phyloP scores from a whole-genome alignment of 2,888 invertebrate species.

The Epicampocera succincta region DNA sequence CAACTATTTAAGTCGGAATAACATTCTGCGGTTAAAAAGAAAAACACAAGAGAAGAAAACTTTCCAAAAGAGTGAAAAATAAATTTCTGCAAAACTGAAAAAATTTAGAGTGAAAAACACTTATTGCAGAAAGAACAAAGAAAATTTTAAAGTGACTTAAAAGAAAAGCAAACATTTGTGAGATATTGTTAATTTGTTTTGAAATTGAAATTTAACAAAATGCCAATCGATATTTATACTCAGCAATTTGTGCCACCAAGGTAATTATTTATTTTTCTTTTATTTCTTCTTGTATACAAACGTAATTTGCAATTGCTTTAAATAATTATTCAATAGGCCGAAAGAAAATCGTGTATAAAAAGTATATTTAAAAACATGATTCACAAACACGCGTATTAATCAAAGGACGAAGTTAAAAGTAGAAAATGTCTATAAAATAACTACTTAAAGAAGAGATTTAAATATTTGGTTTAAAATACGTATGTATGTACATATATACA shows the following conservation, averaged over 20 bases:
- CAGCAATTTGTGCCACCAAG: constrained; percentile 68
- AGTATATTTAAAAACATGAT: no score
- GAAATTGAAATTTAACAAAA: constrained; percentile 49
- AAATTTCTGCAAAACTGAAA: constrained; percentile 47
- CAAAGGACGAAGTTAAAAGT: no score
- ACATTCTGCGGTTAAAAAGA: constrained; percentile 19
- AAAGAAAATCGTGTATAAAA: no score
- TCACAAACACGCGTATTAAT: no score
- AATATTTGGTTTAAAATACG: no score
- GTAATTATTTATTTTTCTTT: constrained; percentile 50
- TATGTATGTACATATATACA: background rate
- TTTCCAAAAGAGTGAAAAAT: constrained; percentile 1
- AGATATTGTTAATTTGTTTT: constrained; percentile 32
- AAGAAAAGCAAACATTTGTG: constrained; percentile 21
- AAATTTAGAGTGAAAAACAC: constrained; percentile 27
- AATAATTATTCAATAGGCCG: no score
- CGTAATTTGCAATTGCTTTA: background rate
- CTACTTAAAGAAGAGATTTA: no score
- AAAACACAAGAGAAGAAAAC: constrained; percentile 6
- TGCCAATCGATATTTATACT: constrained; percentile 70
- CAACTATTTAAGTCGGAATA: constrained; percentile 52
- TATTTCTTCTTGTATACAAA: background rate
- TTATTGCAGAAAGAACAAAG: constrained; percentile 48
- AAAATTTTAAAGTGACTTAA: constrained; percentile 52
- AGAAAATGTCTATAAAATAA: no score